These are phyloP conservation scores for Drosophila guanche DNA, from an alignment of 1,140 invertebrate genomes.

Conservation along the genomic window DNA sequence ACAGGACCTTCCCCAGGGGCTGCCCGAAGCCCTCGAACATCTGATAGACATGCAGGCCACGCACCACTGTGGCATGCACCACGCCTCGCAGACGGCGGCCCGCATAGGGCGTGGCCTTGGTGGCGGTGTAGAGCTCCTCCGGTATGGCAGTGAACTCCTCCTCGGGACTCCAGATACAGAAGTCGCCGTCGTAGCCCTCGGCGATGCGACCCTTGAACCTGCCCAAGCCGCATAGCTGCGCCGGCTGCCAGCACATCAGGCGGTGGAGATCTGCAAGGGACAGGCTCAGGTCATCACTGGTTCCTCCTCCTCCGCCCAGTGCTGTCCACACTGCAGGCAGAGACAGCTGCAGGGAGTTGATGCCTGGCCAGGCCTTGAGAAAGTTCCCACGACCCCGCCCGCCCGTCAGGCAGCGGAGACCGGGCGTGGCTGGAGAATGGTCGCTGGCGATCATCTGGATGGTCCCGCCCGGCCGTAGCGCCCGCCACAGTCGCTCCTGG, in stretches of 20 bases:
- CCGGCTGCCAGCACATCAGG: conserved; percentile 86
- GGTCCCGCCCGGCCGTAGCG: conserved; percentile 63
- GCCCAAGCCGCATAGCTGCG: conserved; percentile 86
- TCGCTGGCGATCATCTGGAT: conserved; percentile 88
- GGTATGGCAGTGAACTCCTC: conserved; percentile 85
- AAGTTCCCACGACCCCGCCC: conserved; percentile 85
- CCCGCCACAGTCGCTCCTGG: conserved; percentile 87
- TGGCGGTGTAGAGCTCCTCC: conserved; percentile 85
- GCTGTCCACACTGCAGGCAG: conserved; percentile 88
- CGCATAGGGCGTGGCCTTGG: conserved; percentile 87
- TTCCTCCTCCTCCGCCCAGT: conserved; percentile 41
- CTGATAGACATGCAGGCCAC: conserved; percentile 85
- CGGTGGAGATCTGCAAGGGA: conserved; percentile 85
- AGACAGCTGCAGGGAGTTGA: conserved; percentile 89
- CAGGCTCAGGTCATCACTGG: conserved; percentile 56
- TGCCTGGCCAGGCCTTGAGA: conserved; percentile 89
- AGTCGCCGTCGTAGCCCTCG: conserved; percentile 88
- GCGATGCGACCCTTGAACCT: conserved; percentile 86
- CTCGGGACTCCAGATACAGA: conserved; percentile 89
- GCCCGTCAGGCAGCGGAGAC: conserved; percentile 85
- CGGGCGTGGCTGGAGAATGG: conserved; percentile 89
- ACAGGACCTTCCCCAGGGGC: conserved; percentile 74
- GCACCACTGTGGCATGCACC: conserved; percentile 86
- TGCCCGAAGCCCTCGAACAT: conserved; percentile 77
- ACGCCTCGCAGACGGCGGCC: conserved; percentile 85